Evolutionary conservation across 2,113 vertebrate species (phyloP).

Genomic region (Ia io): DNA sequence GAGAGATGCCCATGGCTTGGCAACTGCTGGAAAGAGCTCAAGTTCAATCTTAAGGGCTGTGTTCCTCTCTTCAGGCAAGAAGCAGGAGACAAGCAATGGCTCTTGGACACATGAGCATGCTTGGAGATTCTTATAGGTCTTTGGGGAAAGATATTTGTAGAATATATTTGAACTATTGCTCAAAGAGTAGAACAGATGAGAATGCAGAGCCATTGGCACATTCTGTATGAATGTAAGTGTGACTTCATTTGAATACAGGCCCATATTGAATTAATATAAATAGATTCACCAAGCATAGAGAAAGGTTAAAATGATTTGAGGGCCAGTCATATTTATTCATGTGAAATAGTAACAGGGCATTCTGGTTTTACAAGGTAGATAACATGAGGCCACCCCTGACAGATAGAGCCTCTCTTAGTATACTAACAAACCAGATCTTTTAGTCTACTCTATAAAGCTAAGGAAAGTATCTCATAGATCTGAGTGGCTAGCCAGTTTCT

Average conservation of each 20-base stretch:
- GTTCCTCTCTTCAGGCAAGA: not conserved
- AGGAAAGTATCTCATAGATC: not conserved
- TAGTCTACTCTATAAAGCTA: not conserved
- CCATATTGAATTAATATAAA: slow-evolving; percentile 4
- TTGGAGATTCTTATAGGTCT: not conserved
- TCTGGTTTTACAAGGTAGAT: not conserved
- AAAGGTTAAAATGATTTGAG: not conserved
- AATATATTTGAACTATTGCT: not conserved
- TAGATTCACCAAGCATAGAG: not conserved
- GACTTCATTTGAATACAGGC: not conserved
- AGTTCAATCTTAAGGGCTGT: not conserved
- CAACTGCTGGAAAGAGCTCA: not conserved
- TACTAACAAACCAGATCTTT: not conserved
- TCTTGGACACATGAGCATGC: not conserved
- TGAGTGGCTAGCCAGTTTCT: not conserved
- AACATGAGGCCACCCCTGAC: not conserved
- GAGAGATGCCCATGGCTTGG: not conserved
- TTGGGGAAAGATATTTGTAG: not conserved
- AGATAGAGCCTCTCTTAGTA: not conserved
- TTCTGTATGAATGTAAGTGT: not conserved
- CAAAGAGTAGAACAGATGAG: not conserved
- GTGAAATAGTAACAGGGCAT: not conserved
- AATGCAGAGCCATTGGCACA: not conserved
- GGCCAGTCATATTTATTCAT: not conserved
- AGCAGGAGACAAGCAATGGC: not conserved